Base-by-base conservation (phyloP, 2,888 invertebrate species). In the Chaetoderma sp. region DNA sequence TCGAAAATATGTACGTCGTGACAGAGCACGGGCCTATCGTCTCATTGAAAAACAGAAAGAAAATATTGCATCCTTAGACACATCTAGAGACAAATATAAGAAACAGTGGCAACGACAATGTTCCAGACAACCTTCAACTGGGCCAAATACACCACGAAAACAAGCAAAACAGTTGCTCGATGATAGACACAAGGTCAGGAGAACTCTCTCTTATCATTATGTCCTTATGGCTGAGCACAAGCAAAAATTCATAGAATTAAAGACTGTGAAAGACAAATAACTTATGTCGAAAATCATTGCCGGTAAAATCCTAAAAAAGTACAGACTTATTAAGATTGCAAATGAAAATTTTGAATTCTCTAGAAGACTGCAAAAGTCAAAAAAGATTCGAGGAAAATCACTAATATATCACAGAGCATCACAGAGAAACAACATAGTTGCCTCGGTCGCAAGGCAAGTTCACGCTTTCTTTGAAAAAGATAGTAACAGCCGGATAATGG, bases 401-500 rank as follows among this genome's bases (percentile, higher is more conserved):
- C 6, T 50, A 30, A 18, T 50, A 18, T 50, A 10, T 25, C 27
- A 50, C 21, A 6, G 50, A 18, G 28, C 25, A 25, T 6, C 25
- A 45, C 6, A 25, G 8, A 50, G 28, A 50, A 18, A 8, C 47
- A 8, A 47, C 16, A 47, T 8, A 21, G 8, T 8, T 8, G 23
- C 16, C 8, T 23, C 16, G 18, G 10, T 50, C 5, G 27, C 50
- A 27, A 21, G 16, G 23, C 6, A 54, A 44, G 56, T 55, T n/a
- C 27, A 47, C 13, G 28, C 28, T 1, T 67, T 67, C 52, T 28
- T 54, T 0, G 33, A 42, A 28, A 28, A 68, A 10, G 72, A 72
- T 56, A 71, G 72, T 59, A 67, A 62, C 23, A 70, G 70, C 44
- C 58, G 73, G 56, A 21, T 71, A 21, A 67, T 65, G 21, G 28